Conservation (phyloP, 2,888 invertebrate genomes). For the Perdita meconis region DNA sequence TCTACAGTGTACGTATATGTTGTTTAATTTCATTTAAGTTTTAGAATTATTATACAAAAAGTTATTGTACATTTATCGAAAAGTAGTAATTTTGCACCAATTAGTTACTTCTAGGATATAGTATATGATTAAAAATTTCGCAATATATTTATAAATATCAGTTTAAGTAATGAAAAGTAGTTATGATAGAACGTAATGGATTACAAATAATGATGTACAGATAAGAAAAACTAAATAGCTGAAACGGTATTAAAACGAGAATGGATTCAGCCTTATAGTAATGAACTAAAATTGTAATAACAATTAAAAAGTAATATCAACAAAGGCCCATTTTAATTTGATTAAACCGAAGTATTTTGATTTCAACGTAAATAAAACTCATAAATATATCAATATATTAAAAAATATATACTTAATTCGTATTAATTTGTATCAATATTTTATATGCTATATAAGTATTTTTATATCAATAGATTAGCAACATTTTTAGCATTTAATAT, state of each 20-base stretch:
- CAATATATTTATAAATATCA: slow-evolving; percentile 31
- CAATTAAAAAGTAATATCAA: slow-evolving; percentile 15
- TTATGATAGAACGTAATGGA: slow-evolving; percentile 33
- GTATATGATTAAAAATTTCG: slow-evolving; percentile 28
- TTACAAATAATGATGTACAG: slow-evolving; percentile 43
- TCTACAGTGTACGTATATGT: slow-evolving; percentile 9
- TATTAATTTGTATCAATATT: slow-evolving; percentile 21
- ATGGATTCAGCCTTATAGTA: slow-evolving; percentile 25
- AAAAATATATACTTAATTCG: slow-evolving; percentile 8
- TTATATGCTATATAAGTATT: too few species aligned
- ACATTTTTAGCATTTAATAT: slow-evolving; percentile 23
- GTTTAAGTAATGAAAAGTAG: slow-evolving; percentile 11
- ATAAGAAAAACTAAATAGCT: slow-evolving; percentile 46
- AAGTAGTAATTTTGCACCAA: slow-evolving; percentile 27
- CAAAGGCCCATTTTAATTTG: slow-evolving; percentile 3
- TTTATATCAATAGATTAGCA: slow-evolving; percentile 27
- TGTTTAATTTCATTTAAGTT: slow-evolving; percentile 22
- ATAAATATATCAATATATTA: slow-evolving; percentile 23
- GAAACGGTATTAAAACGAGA: slow-evolving; percentile 42
- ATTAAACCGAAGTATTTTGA: slow-evolving; percentile 13
- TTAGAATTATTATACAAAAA: slow-evolving; percentile 28
- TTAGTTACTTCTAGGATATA: slow-evolving; percentile 25
- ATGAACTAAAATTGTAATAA: slow-evolving; percentile 18
- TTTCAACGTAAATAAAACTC: slow-evolving; percentile 5
- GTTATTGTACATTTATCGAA: slow-evolving; percentile 31